Evolutionary conservation across 2,888 invertebrate species (phyloP).

Genomic region (Drosophila neonasuta): DNA sequence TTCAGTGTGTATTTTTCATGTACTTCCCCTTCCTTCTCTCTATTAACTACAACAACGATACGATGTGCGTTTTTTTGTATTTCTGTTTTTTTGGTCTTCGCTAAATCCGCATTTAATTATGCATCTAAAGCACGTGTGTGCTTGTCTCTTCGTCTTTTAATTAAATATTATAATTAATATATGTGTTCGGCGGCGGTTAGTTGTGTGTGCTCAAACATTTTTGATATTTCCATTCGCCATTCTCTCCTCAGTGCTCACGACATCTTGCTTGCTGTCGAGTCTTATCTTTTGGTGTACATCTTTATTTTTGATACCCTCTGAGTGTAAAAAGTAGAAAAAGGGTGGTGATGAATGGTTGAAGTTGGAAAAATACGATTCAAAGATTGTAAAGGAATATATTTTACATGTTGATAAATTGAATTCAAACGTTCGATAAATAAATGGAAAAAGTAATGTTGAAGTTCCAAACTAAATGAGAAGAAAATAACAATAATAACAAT

Average conservation of each 20-base stretch:
- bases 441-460: too few species aligned
- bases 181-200: neutral
- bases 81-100: constrained; percentile 4
- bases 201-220: constrained; percentile 24
- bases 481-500: too few species aligned
- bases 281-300: constrained; percentile 29
- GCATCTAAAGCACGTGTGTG: constrained; percentile 49
- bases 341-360: neutral
- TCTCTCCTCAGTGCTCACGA: constrained; percentile 2
- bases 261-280: neutral
- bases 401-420: too few species aligned
- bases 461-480: too few species aligned
- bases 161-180: constrained; percentile 71
- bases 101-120: constrained; percentile 34
- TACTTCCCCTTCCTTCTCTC: constrained; percentile 6
- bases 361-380: neutral
- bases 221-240: constrained; percentile 1
- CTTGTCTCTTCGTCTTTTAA: constrained; percentile 31
- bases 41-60: neutral
- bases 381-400: too few species aligned
- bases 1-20: constrained; percentile 8
- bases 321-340: too few species aligned
- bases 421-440: too few species aligned
- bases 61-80: constrained; percentile 8
- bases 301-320: constrained; percentile 12